Percentiles rank a stretch among this genome's conserved stretches.
phyloP scores from a whole-genome alignment of 1,140 invertebrate genomes.

The Achroia grisella region DNA sequence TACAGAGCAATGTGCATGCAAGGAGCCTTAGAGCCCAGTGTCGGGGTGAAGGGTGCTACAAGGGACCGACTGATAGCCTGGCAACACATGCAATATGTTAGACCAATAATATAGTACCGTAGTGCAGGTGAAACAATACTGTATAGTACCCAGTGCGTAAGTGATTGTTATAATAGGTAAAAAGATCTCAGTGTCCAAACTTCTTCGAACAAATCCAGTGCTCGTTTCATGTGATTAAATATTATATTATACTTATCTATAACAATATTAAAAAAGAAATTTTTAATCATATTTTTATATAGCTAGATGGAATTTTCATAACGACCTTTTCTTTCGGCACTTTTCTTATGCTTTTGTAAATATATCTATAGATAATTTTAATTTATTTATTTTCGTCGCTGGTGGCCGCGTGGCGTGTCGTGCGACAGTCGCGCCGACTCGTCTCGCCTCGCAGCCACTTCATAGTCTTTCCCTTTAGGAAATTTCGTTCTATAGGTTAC shows the following conservation, averaged over 20 bases:
- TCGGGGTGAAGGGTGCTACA: constrained; percentile 56
- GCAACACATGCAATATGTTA: constrained; percentile 8
- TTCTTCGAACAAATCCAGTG: constrained; percentile 66
- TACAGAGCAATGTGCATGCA: not conserved
- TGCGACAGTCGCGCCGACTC: constrained; percentile 5
- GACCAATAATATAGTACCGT: constrained; percentile 18
- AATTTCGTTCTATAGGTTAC: constrained; percentile 70
- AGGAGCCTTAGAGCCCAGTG: not conserved
- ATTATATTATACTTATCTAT: constrained; percentile 25
- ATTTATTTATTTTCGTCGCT: constrained; percentile 67
- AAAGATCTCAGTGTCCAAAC: constrained; percentile 65
- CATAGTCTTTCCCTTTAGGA: constrained; percentile 57
- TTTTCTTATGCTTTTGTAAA: constrained; percentile 68
- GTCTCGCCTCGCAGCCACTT: constrained; percentile 7
- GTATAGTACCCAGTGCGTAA: constrained; percentile 28
- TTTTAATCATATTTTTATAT: constrained; percentile 66
- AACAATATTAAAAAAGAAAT: constrained; percentile 38
- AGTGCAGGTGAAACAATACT: constrained; percentile 22
- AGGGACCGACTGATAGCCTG: constrained; percentile 36
- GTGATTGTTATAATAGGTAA: constrained; percentile 20
- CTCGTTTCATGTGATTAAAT: constrained; percentile 62
- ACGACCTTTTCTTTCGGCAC: constrained; percentile 43
- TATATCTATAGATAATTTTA: constrained; percentile 63
- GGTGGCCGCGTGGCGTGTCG: constrained; percentile 13
- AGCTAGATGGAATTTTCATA: constrained; percentile 61